phyloP scores from a whole-genome alignment of 92 coral and sea anemone species.

The Umimayanthus chanpuru region DNA sequence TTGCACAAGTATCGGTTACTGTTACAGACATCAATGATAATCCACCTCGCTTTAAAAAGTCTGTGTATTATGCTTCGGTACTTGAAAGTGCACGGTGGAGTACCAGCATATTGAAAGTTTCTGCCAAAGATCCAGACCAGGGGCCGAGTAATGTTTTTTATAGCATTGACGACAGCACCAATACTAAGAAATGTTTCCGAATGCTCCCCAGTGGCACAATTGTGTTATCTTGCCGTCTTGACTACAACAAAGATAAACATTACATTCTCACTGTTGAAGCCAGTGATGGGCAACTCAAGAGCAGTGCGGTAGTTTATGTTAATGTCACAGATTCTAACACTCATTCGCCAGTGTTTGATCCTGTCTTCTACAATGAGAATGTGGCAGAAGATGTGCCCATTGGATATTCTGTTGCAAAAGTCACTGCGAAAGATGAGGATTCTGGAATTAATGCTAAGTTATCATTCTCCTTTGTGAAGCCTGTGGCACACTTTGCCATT shows the following conservation, averaged over 20 bases:
- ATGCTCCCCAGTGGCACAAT: constrained; percentile 72
- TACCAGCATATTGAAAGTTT: constrained; percentile 65
- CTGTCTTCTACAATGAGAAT: constrained; percentile 56
- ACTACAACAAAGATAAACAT: constrained; percentile 68
- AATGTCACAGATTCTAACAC: constrained; percentile 89
- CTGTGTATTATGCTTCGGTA: constrained; percentile 71
- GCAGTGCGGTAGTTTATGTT: constrained; percentile 72
- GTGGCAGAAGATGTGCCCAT: constrained; percentile 71
- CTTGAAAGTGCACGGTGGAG: constrained; percentile 69
- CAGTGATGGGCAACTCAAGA: constrained; percentile 74
- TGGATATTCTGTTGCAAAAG: constrained; percentile 72
- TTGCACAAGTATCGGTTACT: constrained; percentile 74
- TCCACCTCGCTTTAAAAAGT: constrained; percentile 77
- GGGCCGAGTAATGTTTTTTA: constrained; percentile 67
- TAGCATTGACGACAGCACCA: constrained; percentile 58
- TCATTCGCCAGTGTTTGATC: constrained; percentile 76
- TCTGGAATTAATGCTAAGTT: constrained; percentile 87
- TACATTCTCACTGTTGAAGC: constrained; percentile 77
- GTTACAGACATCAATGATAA: constrained; percentile 89
- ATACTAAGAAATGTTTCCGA: constrained; percentile 74
- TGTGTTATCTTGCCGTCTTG: constrained; percentile 71
- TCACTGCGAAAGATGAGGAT: constrained; percentile 81
- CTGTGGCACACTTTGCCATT: constrained; percentile 65
- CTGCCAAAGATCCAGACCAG: constrained; percentile 83
- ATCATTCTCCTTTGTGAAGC: constrained; percentile 68